Percentiles rank a stretch among this genome's conserved stretches.
These are phyloP conservation scores for Eulemur rufifrons DNA, from an alignment of 2,113 vertebrate genomes.

Conservation along the genomic window DNA sequence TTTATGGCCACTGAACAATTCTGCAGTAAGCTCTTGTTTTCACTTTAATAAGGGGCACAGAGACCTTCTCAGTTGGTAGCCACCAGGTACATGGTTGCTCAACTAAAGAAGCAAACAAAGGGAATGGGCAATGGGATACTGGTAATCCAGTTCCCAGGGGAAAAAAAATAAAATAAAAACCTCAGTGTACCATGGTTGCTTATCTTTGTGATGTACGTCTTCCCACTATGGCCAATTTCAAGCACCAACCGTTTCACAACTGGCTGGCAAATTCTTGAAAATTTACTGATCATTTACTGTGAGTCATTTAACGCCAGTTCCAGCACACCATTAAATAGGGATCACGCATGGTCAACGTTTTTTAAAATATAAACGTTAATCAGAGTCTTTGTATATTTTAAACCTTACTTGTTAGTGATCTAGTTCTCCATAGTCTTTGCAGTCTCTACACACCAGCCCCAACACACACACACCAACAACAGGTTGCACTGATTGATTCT, in stretches of 20 bases:
- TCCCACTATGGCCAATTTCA: not conserved
- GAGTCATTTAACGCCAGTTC: not conserved
- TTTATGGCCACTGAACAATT: not conserved
- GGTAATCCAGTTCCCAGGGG: fast-evolving
- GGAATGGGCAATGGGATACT: not conserved
- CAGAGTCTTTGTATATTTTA: not conserved
- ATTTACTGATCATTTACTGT: not conserved
- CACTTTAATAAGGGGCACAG: not conserved
- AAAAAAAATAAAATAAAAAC: not conserved
- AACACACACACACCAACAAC: too few relatives aligned
- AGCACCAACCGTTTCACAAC: not conserved
- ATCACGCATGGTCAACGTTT: not conserved
- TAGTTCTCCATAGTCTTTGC: not conserved
- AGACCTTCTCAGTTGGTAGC: not conserved
- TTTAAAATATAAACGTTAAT: not conserved
- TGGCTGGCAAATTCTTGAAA: not conserved
- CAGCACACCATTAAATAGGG: not conserved
- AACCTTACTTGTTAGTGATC: not conserved
- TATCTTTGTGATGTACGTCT: not conserved
- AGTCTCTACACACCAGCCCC: not conserved
- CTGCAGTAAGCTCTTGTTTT: not conserved
- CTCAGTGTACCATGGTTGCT: fast-evolving
- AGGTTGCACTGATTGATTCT: not conserved
- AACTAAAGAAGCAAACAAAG: not conserved
- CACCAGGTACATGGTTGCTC: not conserved